Conservation (phyloP, 2,113 vertebrate genomes). For the Toxotes chatareus region DNA sequence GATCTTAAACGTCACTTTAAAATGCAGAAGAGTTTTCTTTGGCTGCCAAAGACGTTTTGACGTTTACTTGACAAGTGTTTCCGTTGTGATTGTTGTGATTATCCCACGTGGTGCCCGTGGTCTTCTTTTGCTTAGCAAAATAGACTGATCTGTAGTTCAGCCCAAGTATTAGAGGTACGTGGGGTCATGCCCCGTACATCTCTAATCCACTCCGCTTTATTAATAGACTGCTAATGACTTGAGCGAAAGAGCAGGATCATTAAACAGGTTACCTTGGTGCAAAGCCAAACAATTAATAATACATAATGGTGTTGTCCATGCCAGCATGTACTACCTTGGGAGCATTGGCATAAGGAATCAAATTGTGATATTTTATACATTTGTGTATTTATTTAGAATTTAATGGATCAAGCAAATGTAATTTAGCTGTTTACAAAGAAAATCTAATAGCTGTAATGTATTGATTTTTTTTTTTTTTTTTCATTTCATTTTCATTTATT, state of each 20-base stretch:
- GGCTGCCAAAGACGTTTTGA: background rate
- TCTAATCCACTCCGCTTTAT: constrained; percentile 70
- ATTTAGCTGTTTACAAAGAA: background rate
- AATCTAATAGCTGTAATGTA: too few species aligned
- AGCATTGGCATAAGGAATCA: background rate
- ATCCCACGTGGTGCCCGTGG: constrained; percentile 24
- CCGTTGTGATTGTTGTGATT: constrained; percentile 16
- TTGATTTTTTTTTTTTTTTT: too few species aligned
- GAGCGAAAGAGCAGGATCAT: constrained; percentile 20
- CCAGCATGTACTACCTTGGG: background rate
- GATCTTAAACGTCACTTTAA: background rate
- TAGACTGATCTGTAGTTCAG: background rate
- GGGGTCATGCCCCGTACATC: background rate
- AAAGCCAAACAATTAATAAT: background rate
- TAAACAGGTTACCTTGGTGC: constrained; percentile 26
- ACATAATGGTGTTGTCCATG: background rate
- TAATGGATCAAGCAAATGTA: background rate
- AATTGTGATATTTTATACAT: background rate
- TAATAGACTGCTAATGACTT: constrained; percentile 63
- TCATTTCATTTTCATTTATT: too few species aligned
- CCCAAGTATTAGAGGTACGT: constrained; percentile 34
- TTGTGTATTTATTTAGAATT: background rate
- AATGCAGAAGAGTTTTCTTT: background rate
- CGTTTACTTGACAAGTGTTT: background rate
- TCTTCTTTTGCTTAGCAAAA: constrained; percentile 12